Evolutionary conservation across 2,113 vertebrate genomes (phyloP).

Genomic region (Rhizomys pruinosus): DNA sequence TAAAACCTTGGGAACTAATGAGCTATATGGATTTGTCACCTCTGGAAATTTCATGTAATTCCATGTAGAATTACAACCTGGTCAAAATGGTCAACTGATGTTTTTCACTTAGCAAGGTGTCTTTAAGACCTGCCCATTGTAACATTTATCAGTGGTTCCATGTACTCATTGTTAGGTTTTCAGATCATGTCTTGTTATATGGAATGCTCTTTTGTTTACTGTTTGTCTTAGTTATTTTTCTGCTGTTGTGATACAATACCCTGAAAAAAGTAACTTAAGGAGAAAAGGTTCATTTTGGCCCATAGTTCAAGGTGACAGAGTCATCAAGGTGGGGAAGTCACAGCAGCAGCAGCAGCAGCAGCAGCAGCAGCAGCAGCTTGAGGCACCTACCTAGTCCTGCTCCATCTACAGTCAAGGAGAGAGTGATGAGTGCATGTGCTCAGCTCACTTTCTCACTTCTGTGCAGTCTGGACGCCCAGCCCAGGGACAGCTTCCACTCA

Average conservation of each 20-base stretch:
- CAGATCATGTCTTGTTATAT: not conserved
- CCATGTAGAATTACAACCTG: not conserved
- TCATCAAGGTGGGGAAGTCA: not conserved
- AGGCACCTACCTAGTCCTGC: too few species aligned
- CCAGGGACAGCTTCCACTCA: not conserved
- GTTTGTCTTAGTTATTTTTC: not conserved
- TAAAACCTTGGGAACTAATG: not conserved
- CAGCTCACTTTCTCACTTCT: not conserved
- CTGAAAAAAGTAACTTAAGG: not conserved
- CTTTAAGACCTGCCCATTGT: not conserved
- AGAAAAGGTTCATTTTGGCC: not conserved
- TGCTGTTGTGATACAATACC: not conserved
- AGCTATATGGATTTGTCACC: not conserved
- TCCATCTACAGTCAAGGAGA: not conserved
- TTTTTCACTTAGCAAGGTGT: not conserved
- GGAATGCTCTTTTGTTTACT: not conserved
- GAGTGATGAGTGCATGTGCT: not conserved
- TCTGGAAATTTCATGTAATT: not conserved
- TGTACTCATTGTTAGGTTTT: not conserved
- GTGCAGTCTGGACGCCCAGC: not conserved
- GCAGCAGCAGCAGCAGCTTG: not conserved
- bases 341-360: not conserved
- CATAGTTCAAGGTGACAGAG: too few species aligned
- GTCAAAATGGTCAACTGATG: not conserved
- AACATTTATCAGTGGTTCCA: not conserved